Percentiles rank a stretch among this genome's conserved stretches.
Conservation (phyloP, 2,888 invertebrate genomes). For the Heteropelma amictum region DNA sequence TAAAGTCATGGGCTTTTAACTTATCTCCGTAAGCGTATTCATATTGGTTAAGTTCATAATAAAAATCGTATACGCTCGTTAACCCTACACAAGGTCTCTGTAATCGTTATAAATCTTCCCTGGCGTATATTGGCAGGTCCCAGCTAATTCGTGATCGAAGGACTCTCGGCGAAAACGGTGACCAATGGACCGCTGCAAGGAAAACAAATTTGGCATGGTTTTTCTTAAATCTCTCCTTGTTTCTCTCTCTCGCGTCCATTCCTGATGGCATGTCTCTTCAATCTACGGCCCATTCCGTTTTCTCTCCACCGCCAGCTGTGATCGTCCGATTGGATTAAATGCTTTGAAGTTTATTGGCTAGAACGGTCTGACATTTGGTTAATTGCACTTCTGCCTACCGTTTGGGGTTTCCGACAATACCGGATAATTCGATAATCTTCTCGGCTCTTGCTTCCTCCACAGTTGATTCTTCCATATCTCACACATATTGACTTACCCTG, state of each 20-base stretch:
- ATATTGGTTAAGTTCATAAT: no score
- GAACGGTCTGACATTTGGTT: constrained; percentile 64
- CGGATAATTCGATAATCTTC: constrained; percentile 55
- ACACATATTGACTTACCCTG: background rate
- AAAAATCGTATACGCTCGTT: no score
- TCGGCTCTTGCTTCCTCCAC: constrained; percentile 15
- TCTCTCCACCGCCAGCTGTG: constrained; percentile 43
- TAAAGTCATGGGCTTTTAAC: no score
- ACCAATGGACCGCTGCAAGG: constrained; percentile 34
- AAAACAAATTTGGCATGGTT: constrained; percentile 63
- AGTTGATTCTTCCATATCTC: constrained; percentile 18
- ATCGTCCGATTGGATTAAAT: constrained; percentile 63
- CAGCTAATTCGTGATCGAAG: background rate
- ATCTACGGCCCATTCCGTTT: constrained; percentile 59
- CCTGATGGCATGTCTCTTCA: constrained; percentile 31
- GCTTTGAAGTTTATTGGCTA: constrained; percentile 65
- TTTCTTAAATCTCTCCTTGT: constrained; percentile 29
- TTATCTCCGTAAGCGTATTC: no score
- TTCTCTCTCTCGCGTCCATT: constrained; percentile 1
- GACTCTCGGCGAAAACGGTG: background rate
- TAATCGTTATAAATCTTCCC: no score
- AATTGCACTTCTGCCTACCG: constrained; percentile 62
- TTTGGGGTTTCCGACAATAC: constrained; percentile 19
- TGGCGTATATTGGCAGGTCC: background rate
- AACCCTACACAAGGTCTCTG: no score